Evolutionary conservation across 2,797 vertebrate species (phyloP).

Genomic region (Halcyon leucocephala): DNA sequence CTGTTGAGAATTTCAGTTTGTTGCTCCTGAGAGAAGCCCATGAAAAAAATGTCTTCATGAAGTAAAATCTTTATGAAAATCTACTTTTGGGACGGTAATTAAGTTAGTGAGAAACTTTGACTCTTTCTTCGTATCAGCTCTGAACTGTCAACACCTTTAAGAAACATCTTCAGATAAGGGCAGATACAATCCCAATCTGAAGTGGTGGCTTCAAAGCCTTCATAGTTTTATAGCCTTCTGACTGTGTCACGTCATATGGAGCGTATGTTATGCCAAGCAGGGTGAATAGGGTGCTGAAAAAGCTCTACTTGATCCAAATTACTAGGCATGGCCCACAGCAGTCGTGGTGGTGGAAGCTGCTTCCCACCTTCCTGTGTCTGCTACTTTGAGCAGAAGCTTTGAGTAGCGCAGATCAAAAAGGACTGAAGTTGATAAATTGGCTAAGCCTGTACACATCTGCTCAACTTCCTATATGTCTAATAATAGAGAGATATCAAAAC

Average conservation of each 20-base stretch:
- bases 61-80: background rate
- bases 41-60: background rate
- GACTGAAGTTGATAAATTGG: constrained; percentile 6
- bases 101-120: background rate
- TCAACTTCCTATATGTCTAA: background rate
- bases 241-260: fast-evolving
- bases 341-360: background rate
- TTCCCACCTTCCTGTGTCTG: background rate
- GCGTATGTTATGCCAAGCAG: background rate
- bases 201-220: background rate
- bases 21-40: background rate
- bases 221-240: background rate
- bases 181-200: background rate
- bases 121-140: background rate
- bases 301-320: background rate
- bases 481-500: constrained; percentile 30
- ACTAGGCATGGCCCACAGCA: background rate
- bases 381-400: background rate
- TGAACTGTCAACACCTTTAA: background rate
- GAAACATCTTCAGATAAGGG: background rate
- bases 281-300: background rate
- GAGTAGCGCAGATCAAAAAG: background rate
- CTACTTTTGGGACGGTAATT: background rate
- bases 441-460: background rate
- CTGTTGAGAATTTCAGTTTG: background rate